Percentiles rank a stretch among this genome's conserved stretches.
phyloP scores from a whole-genome alignment of 2,888 invertebrate genomes.

The Drosophila subsilvestris region DNA sequence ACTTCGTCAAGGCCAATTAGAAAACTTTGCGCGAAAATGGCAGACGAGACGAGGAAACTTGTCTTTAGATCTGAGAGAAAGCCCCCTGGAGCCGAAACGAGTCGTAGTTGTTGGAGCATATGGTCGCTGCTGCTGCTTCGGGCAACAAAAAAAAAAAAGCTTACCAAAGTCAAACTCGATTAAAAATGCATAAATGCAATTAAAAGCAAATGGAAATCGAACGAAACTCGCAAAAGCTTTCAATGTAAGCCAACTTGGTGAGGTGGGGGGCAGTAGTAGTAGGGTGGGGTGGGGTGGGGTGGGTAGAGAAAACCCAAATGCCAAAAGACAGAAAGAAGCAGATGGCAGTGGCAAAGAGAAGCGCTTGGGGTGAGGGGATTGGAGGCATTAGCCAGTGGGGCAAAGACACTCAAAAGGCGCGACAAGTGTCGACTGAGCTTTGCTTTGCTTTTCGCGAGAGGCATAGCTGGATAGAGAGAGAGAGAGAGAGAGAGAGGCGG shows the following conservation, averaged over 20 bases:
- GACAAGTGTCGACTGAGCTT: constrained; percentile 54
- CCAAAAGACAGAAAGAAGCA: constrained; percentile 58
- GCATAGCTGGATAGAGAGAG: constrained; percentile 36
- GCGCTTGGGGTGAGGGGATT: background rate
- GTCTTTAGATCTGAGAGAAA: constrained; percentile 10
- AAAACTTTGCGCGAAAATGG: constrained; percentile 37
- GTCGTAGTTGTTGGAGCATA: background rate
- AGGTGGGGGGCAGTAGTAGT: too few species aligned
- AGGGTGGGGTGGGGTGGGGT: background rate
- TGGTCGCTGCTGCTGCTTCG: background rate
- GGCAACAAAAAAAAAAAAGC: constrained; percentile 31
- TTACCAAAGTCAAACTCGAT: constrained; percentile 55
- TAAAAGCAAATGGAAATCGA: constrained; percentile 50
- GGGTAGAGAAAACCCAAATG: constrained; percentile 36
- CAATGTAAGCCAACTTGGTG: constrained; percentile 6
- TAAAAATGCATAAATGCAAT: constrained; percentile 57
- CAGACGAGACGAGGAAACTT: constrained; percentile 30
- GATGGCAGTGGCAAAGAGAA: constrained; percentile 41
- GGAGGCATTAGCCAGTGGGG: constrained; percentile 10
- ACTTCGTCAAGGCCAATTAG: constrained; percentile 46
- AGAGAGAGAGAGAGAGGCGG: constrained; percentile 39
- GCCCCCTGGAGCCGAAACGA: background rate
- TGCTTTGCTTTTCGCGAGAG: constrained; percentile 36
- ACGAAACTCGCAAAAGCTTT: constrained; percentile 37
- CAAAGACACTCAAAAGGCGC: constrained; percentile 44